Evolutionary conservation across 2,113 vertebrate genomes (phyloP).

Genomic region (Ammodytes marinus): DNA sequence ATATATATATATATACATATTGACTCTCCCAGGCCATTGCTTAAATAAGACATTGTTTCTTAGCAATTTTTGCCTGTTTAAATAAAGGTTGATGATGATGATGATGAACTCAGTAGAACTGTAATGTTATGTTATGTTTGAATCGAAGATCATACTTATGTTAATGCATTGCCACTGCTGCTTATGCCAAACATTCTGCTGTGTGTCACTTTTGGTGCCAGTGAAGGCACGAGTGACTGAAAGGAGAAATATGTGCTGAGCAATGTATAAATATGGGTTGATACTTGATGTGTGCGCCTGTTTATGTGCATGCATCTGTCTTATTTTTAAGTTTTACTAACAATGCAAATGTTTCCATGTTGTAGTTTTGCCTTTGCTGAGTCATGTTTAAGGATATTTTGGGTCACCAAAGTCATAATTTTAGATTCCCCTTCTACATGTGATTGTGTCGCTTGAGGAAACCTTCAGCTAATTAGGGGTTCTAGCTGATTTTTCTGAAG

Average conservation of each 20-base stretch:
- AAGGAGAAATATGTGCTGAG: constrained; percentile 9
- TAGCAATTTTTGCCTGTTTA: no score
- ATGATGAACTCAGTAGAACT: constrained; percentile 22
- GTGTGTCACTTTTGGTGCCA: neutral
- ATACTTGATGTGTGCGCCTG: constrained; percentile 25
- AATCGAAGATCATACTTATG: neutral
- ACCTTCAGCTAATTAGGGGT: constrained; percentile 52
- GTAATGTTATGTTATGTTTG: constrained; percentile 29
- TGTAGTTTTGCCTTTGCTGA: constrained; percentile 38
- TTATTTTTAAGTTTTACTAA: neutral
- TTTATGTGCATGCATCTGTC: constrained; percentile 3
- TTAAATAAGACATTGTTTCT: no score
- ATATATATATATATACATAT: neutral
- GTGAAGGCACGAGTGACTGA: constrained; percentile 16
- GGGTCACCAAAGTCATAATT: constrained; percentile 44
- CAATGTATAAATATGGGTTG: constrained; percentile 15
- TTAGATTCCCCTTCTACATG: constrained; percentile 4
- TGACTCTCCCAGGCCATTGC: neutral
- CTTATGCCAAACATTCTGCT: neutral
- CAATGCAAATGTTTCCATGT: constrained; percentile 7
- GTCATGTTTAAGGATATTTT: constrained; percentile 23
- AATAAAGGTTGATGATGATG: no score
- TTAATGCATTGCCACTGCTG: neutral
- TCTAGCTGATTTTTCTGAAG: constrained; percentile 32
- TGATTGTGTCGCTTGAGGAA: constrained; percentile 49